These are phyloP conservation scores for Diadema setosum DNA, from an alignment of 35 echinoderm and acorn worm genomes.

Conservation along the genomic window DNA sequence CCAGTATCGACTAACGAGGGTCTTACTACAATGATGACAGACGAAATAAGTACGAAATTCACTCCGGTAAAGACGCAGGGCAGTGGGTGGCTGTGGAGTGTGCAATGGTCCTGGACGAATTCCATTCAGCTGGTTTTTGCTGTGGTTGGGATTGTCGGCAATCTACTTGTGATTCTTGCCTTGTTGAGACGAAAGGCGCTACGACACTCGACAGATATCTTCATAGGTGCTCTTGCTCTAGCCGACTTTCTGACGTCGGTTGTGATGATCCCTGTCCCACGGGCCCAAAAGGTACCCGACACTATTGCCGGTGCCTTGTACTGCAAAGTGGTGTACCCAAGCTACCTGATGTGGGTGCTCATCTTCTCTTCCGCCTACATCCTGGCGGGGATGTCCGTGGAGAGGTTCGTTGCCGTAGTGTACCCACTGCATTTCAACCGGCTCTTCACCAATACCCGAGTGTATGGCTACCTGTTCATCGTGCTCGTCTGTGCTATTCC, in stretches of 20 bases:
- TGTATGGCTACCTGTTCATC: neutral
- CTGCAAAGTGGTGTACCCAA: neutral
- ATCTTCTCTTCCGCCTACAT: neutral
- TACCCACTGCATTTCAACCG: constrained; percentile 6
- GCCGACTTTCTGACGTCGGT: neutral
- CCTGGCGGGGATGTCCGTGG: neutral
- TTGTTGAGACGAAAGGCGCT: neutral
- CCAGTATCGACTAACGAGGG: too few species aligned
- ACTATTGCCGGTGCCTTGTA: neutral
- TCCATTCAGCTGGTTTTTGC: neutral
- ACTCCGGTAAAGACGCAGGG: too few species aligned
- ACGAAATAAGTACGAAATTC: too few species aligned
- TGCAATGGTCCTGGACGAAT: neutral
- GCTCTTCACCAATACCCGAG: neutral
- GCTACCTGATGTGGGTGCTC: neutral
- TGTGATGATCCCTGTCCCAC: neutral
- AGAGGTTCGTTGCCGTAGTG: neutral
- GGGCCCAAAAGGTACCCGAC: neutral
- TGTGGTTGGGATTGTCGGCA: neutral
- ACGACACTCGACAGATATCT: neutral
- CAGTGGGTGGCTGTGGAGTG: too few species aligned
- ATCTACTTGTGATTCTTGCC: neutral
- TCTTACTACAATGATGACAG: too few species aligned
- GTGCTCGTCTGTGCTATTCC: too few species aligned
- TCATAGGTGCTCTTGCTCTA: neutral